Percentiles rank a stretch among this genome's conserved stretches.
phyloP scores from a whole-genome alignment of 2,888 invertebrate species.

The Leptopilina syphax region DNA sequence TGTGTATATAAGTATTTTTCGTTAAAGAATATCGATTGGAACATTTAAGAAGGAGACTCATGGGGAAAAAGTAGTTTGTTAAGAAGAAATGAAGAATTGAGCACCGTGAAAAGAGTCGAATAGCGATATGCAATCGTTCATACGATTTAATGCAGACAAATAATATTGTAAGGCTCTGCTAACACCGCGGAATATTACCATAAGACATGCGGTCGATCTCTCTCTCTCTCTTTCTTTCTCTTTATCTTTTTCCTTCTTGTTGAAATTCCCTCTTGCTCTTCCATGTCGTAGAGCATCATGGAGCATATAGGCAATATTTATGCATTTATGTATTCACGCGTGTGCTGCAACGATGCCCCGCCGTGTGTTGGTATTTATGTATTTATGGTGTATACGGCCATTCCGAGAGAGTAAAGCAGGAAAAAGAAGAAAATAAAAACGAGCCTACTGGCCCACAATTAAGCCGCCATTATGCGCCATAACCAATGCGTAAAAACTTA shows the following conservation, averaged over 20 bases:
- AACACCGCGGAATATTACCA: conserved; percentile 70
- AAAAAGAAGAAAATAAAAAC: conserved; percentile 42
- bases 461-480: conserved; percentile 71
- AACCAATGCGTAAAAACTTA: conserved; percentile 70
- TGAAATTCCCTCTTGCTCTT: conserved; percentile 22
- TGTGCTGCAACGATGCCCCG: conserved; percentile 60
- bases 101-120: conserved; percentile 52
- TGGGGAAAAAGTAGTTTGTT: not conserved
- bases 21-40: no score
- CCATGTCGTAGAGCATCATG: conserved; percentile 20
- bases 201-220: conserved; percentile 67
- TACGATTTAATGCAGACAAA: conserved; percentile 70
- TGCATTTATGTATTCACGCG: conserved; percentile 70
- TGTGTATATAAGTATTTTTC: no score
- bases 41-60: not conserved
- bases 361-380: conserved; percentile 67
- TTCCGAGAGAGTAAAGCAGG: conserved; percentile 39
- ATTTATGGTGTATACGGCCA: conserved; percentile 58
- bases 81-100: conserved; percentile 44
- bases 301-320: conserved; percentile 62
- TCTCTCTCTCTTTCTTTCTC: conserved; percentile 37
- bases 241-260: conserved; percentile 12
- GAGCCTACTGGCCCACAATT: conserved; percentile 69
- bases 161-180: conserved; percentile 70
- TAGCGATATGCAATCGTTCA: conserved; percentile 56